A percentile compares a stretch with the other conserved stretches of the same genome.
Conservation (phyloP, 2,888 invertebrate genomes). For the Drosophila antonietae region DNA sequence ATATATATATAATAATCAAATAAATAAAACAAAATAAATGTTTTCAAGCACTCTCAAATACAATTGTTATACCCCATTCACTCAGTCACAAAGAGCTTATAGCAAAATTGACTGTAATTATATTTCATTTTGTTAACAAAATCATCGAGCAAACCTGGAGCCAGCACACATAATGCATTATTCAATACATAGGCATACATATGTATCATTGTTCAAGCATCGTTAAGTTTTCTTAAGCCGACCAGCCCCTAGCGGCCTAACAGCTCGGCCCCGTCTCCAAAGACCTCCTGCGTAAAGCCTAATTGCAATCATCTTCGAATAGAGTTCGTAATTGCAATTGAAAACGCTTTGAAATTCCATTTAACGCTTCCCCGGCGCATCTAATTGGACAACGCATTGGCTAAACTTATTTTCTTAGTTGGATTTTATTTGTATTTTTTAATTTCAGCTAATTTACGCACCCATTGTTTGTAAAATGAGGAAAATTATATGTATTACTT, state of each 20-base stretch:
- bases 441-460: conserved; percentile 29
- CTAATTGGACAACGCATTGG: conserved; percentile 46
- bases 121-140: conserved; percentile 71
- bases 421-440: conserved; percentile 1
- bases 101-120: conserved; percentile 18
- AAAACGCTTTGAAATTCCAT: conserved; percentile 50
- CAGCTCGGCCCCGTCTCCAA: conserved; percentile 26
- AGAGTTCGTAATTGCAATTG: conserved; percentile 40
- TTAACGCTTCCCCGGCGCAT: conserved; percentile 51
- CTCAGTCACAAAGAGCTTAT: not conserved
- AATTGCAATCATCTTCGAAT: conserved; percentile 56
- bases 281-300: conserved; percentile 22
- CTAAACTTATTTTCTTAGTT: conserved; percentile 2
- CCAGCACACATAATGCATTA: conserved; percentile 60
- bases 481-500: conserved; percentile 33
- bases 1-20: too few species aligned
- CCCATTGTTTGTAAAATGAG: conserved; percentile 44
- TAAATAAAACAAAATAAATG: not conserved
- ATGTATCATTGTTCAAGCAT: conserved; percentile 48
- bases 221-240: conserved; percentile 42
- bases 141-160: conserved; percentile 27
- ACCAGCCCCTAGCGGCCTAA: conserved; percentile 16
- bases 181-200: conserved; percentile 50
- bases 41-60: not conserved
- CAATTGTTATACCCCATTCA: not conserved